Evolutionary conservation across 2,797 vertebrate species (phyloP).

Genomic region (Coilia nasus): DNA sequence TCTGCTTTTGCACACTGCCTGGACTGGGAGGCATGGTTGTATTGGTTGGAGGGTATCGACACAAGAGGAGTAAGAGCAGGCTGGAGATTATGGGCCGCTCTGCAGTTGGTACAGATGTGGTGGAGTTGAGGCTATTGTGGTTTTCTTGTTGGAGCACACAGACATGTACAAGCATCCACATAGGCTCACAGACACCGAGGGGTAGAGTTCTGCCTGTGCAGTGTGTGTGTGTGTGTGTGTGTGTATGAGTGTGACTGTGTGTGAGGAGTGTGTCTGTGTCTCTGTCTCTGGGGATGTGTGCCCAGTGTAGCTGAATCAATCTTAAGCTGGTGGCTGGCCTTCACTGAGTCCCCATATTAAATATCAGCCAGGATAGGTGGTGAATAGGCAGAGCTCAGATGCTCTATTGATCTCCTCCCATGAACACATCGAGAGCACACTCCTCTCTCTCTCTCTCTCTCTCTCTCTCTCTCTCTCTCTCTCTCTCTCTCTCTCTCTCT

Average conservation of each 20-base stretch:
- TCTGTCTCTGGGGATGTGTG: conserved; percentile 42
- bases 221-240: background rate
- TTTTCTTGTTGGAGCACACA: conserved; percentile 1
- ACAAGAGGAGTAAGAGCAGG: background rate
- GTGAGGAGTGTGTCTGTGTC: background rate
- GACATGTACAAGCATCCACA: background rate
- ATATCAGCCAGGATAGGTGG: conserved; percentile 67
- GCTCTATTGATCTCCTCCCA: conserved; percentile 67
- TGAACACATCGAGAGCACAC: conserved; percentile 44
- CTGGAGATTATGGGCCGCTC: background rate
- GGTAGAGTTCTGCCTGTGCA: background rate
- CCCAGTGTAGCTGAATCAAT: conserved; percentile 68
- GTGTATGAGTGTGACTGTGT: background rate
- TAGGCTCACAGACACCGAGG: background rate
- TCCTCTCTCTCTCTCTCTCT: conserved; percentile 31
- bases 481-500: background rate
- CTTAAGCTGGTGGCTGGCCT: conserved; percentile 43
- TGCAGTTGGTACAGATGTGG: background rate
- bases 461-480: background rate
- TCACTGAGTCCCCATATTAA: conserved; percentile 65
- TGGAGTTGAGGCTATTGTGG: background rate
- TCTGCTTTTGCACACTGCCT: background rate
- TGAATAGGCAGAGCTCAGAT: conserved; percentile 65
- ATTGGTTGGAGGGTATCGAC: no score
- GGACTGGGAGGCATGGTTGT: no score